These are phyloP conservation scores for Chelmon rostratus DNA, from an alignment of 2,797 vertebrate genomes.

Conservation along the genomic window DNA sequence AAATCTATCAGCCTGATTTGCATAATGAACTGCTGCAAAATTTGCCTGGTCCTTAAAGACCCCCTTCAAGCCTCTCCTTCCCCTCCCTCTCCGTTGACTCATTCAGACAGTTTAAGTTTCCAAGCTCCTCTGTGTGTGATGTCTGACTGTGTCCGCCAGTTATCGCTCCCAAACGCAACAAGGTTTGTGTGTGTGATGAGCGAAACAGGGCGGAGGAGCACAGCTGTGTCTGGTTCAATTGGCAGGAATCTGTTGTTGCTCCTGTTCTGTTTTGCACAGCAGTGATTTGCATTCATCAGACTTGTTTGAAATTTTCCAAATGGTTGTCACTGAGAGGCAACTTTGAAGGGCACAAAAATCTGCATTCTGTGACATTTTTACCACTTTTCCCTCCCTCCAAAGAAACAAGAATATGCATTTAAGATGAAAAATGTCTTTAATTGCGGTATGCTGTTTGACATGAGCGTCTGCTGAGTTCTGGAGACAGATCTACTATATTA, in stretches of 20 bases:
- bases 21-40: slow-evolving; percentile 71
- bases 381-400: slow-evolving; percentile 21
- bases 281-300: slow-evolving; percentile 55
- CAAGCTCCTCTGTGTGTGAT: slow-evolving; percentile 30
- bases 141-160: slow-evolving; percentile 34
- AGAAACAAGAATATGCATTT: slow-evolving; percentile 18
- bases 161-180: slow-evolving; percentile 42
- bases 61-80: background rate
- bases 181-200: slow-evolving; percentile 31
- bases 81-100: background rate
- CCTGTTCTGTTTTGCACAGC: slow-evolving; percentile 59
- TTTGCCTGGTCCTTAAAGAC: slow-evolving; percentile 29
- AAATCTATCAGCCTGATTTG: slow-evolving; percentile 71
- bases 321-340: slow-evolving; percentile 15
- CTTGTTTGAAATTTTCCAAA: slow-evolving; percentile 26
- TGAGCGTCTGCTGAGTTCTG: background rate
- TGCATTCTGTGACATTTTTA: slow-evolving; percentile 1
- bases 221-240: slow-evolving; percentile 63
- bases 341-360: slow-evolving; percentile 15
- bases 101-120: slow-evolving; percentile 51
- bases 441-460: slow-evolving; percentile 5
- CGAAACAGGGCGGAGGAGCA: slow-evolving; percentile 45
- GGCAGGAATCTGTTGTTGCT: slow-evolving; percentile 55
- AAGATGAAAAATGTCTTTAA: slow-evolving; percentile 8
- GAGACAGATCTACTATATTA: background rate